Evolutionary conservation across 2,888 invertebrate species (phyloP).

Genomic region (Oscheius sp.): DNA sequence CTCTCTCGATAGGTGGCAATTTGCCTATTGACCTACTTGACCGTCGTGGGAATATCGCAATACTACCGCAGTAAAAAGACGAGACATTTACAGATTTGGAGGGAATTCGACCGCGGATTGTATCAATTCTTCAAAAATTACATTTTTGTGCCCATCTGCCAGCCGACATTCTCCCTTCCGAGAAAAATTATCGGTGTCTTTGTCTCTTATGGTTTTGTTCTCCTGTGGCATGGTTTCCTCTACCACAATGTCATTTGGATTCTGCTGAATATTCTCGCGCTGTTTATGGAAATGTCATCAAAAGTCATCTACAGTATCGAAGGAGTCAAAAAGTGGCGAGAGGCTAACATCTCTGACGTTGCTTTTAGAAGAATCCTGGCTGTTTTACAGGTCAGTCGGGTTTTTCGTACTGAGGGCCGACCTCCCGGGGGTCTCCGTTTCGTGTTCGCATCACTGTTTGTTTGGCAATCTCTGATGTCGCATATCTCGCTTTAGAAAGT

Average conservation of each 20-base stretch:
- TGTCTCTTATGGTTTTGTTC: constrained; percentile 75
- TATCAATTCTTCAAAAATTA: constrained; percentile 75
- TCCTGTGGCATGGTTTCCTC: constrained; percentile 75
- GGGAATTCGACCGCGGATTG: constrained; percentile 75
- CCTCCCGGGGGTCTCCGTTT: constrained; percentile 12
- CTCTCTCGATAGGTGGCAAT: constrained; percentile 28
- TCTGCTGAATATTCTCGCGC: constrained; percentile 74
- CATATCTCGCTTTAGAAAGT: constrained; percentile 9
- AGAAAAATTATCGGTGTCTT: constrained; percentile 74
- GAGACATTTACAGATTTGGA: constrained; percentile 73
- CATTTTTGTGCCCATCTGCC: constrained; percentile 76
- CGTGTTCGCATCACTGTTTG: constrained; percentile 31
- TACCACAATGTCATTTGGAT: constrained; percentile 75
- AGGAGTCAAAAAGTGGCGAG: constrained; percentile 57
- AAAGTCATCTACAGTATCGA: constrained; percentile 68
- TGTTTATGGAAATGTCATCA: constrained; percentile 72
- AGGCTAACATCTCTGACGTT: constrained; percentile 62
- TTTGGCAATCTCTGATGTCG: constrained; percentile 32
- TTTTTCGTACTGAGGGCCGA: background rate
- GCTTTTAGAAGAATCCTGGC: constrained; percentile 69
- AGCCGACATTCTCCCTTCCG: constrained; percentile 73
- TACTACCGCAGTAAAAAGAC: background rate
- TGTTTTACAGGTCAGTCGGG: constrained; percentile 48
- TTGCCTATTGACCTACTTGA: constrained; percentile 32
- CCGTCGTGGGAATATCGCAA: background rate